Conservation (phyloP, 2,797 vertebrate genomes). For the Basileuterus tristriatus region DNA sequence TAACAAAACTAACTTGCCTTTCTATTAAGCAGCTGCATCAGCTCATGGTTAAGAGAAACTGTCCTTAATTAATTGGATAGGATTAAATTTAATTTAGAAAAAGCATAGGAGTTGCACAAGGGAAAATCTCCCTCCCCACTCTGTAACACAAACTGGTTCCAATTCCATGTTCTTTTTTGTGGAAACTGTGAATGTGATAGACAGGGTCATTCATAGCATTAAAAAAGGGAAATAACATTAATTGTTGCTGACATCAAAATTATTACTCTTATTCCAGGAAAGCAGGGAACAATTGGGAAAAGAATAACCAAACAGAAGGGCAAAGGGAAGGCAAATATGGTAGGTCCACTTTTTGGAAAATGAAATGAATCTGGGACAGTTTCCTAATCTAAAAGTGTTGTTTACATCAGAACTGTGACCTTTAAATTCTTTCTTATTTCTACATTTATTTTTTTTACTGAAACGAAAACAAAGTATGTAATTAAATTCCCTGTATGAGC, state of each 20-base stretch:
- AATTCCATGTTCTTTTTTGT: neutral
- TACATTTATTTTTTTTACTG: neutral
- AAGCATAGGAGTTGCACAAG: slow-evolving; percentile 32
- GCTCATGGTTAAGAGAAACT: slow-evolving; percentile 44
- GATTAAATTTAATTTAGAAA: slow-evolving; percentile 52
- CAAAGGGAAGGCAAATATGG: neutral
- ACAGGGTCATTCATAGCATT: neutral
- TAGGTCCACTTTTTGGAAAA: neutral
- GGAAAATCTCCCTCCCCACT: neutral
- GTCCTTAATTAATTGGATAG: slow-evolving; percentile 48
- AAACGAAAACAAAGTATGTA: neutral
- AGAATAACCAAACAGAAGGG: neutral
- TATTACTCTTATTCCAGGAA: neutral
- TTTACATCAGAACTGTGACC: neutral
- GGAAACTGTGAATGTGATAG: neutral
- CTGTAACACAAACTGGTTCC: neutral
- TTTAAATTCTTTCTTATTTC: neutral
- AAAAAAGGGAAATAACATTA: neutral
- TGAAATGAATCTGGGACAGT: neutral
- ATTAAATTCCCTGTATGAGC: neutral
- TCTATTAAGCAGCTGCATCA: slow-evolving; percentile 33
- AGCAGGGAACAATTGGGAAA: neutral
- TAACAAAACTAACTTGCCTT: slow-evolving; percentile 3
- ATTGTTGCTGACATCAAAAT: neutral
- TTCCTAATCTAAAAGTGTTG: neutral